Evolutionary conservation across 2,888 invertebrate species (phyloP).

Genomic region (Zootermopsis nevadensis): DNA sequence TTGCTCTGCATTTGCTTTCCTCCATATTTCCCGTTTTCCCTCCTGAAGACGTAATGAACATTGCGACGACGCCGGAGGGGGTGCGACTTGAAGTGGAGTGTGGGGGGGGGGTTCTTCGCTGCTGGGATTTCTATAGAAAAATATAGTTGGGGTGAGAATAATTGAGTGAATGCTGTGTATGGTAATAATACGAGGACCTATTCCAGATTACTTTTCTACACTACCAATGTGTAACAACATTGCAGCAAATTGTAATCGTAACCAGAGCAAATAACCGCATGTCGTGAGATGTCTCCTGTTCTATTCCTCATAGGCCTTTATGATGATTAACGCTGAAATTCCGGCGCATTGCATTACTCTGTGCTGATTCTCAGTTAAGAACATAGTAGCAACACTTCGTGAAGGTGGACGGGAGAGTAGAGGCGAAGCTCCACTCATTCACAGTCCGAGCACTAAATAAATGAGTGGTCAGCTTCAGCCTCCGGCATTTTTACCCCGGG

Average conservation of each 20-base stretch:
- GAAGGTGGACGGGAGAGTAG: too few species aligned
- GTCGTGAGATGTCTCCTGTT: too few species aligned
- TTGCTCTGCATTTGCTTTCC: constrained; percentile 40
- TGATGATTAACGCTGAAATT: too few species aligned
- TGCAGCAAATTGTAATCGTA: neutral
- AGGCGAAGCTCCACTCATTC: too few species aligned
- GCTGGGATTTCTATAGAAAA: constrained; percentile 13
- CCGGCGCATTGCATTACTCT: too few species aligned
- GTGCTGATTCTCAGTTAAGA: too few species aligned
- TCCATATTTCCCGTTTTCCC: constrained; percentile 34
- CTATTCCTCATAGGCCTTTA: too few species aligned
- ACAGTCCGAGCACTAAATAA: too few species aligned
- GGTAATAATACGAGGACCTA: constrained; percentile 21
- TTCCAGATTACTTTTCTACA: neutral
- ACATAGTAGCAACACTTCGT: too few species aligned
- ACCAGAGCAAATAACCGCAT: neutral
- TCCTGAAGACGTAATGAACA: constrained; percentile 36
- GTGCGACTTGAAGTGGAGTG: neutral
- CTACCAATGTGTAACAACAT: neutral
- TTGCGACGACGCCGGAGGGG: neutral
- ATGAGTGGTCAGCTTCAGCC: too few species aligned
- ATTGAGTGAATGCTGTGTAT: constrained; percentile 17
- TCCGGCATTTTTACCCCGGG: too few species aligned
- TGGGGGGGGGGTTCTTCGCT: neutral
- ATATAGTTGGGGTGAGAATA: neutral